Base-by-base conservation (phyloP, 2,113 vertebrate genomes). In the Illadopsis cleaveri region DNA sequence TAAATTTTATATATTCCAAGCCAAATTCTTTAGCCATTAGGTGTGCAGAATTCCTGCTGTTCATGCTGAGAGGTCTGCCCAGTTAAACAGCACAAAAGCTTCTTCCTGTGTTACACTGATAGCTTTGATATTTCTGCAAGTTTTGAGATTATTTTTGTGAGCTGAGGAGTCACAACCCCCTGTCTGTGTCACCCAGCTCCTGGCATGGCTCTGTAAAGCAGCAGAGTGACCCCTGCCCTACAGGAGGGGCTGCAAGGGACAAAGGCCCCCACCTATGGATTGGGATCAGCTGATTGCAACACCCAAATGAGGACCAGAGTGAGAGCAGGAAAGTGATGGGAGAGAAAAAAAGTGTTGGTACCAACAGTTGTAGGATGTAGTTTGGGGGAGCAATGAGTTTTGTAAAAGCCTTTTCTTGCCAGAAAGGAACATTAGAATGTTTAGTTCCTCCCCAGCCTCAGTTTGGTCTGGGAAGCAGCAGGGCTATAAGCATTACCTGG, bases 181-280 rank as follows among this genome's bases (percentile, higher is more conserved):
- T 7, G 23, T 28, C 27, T 58, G 47, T 70, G 23, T 66, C 54
- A 5, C 25, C 1, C 1, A 48, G 48, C 37, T 76, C 12, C 35
- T n/a, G 37, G 21, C 20, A 8, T 14, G 57, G 31, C 48, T 9
- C 15, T 33, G 37, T 11, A 40, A 56, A 66, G 50, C 42, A 56
- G 38, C 50, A 44, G 57, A 35, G 33, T 0, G 1, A 77, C 7
- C 27, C 28, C 44, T 72, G 57, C 23, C 35, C 16, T 5, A 7
- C 0, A 6, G 11, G 10, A 35, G 42, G 8, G 6, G 15, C 56
- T 33, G 16, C 1, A 2, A 51, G 51, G n/a, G 10, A 5, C 33
- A 22, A 1, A 3, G 12, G 6, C 13, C 10, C 10, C 20, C 19
- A 8, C 19, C 15, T 2, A 0, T 4, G 51, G 15, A 25, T 1